Evolutionary conservation across 2,113 vertebrate genomes (phyloP).

Genomic region (Peromyscus californicus): DNA sequence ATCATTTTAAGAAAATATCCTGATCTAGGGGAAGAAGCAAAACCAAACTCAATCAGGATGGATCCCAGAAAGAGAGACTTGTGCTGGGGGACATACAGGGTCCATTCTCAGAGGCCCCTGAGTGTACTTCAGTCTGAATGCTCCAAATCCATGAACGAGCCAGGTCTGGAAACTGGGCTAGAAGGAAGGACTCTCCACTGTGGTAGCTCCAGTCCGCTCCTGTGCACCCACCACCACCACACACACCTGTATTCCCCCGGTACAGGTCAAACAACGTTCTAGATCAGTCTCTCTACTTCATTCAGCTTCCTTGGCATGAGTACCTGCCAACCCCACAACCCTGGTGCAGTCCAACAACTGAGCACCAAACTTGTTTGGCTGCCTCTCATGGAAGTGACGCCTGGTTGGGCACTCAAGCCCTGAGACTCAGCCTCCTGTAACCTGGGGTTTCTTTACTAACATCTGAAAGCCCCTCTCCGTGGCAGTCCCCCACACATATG

Average conservation of each 20-base stretch:
- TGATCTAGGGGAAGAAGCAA: neutral
- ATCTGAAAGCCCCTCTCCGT: neutral
- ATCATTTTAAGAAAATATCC: constrained; percentile 2
- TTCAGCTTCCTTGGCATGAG: too few relatives aligned
- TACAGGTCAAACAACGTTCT: neutral
- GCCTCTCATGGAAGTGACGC: neutral
- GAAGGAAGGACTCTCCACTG: neutral
- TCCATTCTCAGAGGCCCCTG: neutral
- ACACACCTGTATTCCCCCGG: neutral
- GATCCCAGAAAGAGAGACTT: neutral
- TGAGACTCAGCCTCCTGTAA: neutral
- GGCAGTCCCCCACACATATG: neutral
- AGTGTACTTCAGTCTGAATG: neutral
- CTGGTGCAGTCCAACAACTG: neutral
- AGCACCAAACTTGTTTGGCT: neutral
- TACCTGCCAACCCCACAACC: neutral
- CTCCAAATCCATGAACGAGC: neutral
- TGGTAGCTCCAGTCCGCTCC: neutral
- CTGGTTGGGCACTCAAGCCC: neutral
- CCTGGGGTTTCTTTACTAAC: neutral
- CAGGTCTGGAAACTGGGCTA: neutral
- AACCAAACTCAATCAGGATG: neutral
- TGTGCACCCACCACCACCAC: neutral
- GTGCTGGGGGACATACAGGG: neutral
- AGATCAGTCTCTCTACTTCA: neutral